Evolutionary conservation across 92 coral and sea anemone genomes (phyloP).

Genomic region (Blastomussa wellsi): DNA sequence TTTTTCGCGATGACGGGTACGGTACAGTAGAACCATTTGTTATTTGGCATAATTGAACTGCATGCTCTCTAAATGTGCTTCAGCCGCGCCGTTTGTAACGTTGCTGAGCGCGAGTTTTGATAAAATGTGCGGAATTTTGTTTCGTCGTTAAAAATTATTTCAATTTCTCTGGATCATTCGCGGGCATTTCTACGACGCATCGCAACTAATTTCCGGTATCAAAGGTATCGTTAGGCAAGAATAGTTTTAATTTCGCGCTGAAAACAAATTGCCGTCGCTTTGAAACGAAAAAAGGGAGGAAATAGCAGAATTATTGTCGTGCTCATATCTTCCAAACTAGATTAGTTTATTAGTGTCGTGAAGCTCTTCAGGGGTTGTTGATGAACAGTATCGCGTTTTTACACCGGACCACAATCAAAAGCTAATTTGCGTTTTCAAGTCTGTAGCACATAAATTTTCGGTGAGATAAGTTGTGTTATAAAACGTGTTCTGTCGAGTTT

Average conservation of each 20-base stretch:
- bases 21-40: slow-evolving; percentile 2
- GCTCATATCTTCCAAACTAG: slow-evolving; percentile 33
- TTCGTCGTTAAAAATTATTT: slow-evolving; percentile 9
- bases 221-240: slow-evolving; percentile 17
- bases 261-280: slow-evolving; percentile 34
- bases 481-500: background rate
- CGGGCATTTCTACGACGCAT: slow-evolving; percentile 19
- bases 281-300: slow-evolving; percentile 17
- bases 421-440: slow-evolving; percentile 34
- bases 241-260: slow-evolving; percentile 29
- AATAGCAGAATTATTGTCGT: slow-evolving; percentile 14
- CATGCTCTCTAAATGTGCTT: background rate
- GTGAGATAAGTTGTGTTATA: background rate
- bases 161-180: slow-evolving; percentile 23
- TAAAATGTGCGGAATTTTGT: background rate
- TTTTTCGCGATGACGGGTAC: background rate
- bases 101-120: background rate
- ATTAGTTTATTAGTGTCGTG: slow-evolving; percentile 16
- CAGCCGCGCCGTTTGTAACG: background rate
- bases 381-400: slow-evolving; percentile 24
- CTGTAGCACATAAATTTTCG: slow-evolving; percentile 7
- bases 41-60: slow-evolving; percentile 4
- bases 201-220: slow-evolving; percentile 27
- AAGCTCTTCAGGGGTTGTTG: slow-evolving; percentile 5
- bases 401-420: slow-evolving; percentile 36